A percentile compares a stretch with the other conserved stretches of the same genome.
phyloP scores from a whole-genome alignment of 2,113 vertebrate species.

The Struthidea cinerea region DNA sequence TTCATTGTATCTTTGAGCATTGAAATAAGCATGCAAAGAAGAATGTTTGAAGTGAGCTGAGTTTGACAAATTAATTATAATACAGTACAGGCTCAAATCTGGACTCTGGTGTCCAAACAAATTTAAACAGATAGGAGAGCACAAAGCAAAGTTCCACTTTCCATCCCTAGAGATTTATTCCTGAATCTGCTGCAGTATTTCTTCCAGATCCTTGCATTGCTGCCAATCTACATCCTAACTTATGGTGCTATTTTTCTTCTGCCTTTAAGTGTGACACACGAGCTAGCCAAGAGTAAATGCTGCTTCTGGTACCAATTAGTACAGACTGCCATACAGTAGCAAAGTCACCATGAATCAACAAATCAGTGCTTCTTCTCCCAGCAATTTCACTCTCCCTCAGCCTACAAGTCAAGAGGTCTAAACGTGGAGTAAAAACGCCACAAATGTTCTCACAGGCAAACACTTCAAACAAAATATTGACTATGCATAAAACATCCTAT shows the following conservation, averaged over 20 bases:
- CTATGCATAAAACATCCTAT: background rate
- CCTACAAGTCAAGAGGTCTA: background rate
- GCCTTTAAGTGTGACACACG: background rate
- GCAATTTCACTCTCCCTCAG: background rate
- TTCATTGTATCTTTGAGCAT: background rate
- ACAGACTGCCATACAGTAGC: background rate
- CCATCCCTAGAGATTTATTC: background rate
- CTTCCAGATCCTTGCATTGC: background rate
- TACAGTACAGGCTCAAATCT: background rate
- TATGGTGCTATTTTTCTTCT: background rate
- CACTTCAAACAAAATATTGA: background rate
- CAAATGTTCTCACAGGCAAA: background rate
- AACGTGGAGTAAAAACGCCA: background rate
- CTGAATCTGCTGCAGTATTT: background rate
- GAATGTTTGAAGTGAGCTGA: background rate
- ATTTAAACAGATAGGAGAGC: background rate
- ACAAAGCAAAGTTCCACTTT: background rate
- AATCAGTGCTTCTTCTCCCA: background rate
- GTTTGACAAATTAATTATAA: background rate
- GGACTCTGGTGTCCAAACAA: background rate
- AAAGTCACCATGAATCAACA: background rate
- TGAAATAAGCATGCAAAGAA: background rate
- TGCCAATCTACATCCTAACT: background rate
- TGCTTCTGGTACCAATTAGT: conserved; percentile 1
- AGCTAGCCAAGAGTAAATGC: background rate